Base-by-base conservation (phyloP, 2,797 vertebrate genomes). In the Syngnathus acus region DNA sequence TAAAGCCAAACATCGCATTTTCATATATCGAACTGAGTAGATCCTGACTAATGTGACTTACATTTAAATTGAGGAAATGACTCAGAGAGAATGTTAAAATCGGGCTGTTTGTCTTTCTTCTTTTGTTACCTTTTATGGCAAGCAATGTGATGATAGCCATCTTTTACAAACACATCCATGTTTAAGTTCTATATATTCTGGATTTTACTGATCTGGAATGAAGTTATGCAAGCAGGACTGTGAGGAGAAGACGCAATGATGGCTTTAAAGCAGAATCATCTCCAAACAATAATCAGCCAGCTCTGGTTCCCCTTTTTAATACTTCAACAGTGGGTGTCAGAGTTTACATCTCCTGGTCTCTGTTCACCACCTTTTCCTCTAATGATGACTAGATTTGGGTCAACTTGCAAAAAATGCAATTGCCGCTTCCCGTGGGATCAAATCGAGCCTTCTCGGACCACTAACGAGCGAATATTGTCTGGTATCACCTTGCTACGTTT, bases 1-100 rank as follows among this genome's bases (percentile, higher is more conserved):
- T 91, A 92, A 85, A 84, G 71, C 63, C 81, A 74, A 85, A 86
- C 88, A 84, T 87, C 83, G 76, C 89, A 87, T 92, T 92, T 88
- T 82, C 90, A 91, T 90, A 87, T 87, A 89, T 91, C 68, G 87
- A 90, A 87, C 73, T 62, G 74, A 82, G 75, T 73, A 86, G 84
- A 84, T 86, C 79, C 68, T 77, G 62, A 68, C 82, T 82, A 83
- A 89, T 87, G 88, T 76, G 78, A 72, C 75, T 66, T 80, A 85
- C 86, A 87, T 92, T 87, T 84, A 87, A 90, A 90, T 88, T 72
- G 69, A 64, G 76, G 75, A 77, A 70, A 78, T 69, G 54, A n/a
- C 71, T 71, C 74, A 74, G 82, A 79, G 9, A 1, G 38, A 72
- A 77, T 78, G 69, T 67, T 62, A 62, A 45, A 71, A 83, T 68